Evolutionary conservation across 2,888 invertebrate species (phyloP).

Genomic region (Coelinius sp.): DNA sequence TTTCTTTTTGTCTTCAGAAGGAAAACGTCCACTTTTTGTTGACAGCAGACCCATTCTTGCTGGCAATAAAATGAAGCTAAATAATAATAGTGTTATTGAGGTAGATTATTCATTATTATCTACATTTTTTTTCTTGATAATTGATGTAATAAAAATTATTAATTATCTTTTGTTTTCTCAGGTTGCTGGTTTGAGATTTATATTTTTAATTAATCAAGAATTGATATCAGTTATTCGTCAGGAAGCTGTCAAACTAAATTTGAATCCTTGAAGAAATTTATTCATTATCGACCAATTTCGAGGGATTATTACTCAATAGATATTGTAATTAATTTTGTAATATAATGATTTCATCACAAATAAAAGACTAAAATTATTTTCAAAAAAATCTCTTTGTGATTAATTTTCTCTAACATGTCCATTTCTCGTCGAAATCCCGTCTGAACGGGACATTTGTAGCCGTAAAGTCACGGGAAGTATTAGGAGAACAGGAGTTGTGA

Average conservation of each 20-base stretch:
- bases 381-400: too few species aligned
- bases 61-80: slow-evolving; percentile 90
- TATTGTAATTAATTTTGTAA: not conserved
- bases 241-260: slow-evolving; percentile 87
- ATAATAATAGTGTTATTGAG: slow-evolving; percentile 96
- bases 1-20: slow-evolving; percentile 95
- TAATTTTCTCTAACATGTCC: too few species aligned
- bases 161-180: slow-evolving; percentile 67
- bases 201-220: slow-evolving; percentile 94
- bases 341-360: not conserved
- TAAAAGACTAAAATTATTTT: not conserved
- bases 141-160: not conserved
- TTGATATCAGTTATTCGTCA: slow-evolving; percentile 90
- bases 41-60: slow-evolving; percentile 92
- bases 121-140: not conserved
- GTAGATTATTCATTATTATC: slow-evolving; percentile 70
- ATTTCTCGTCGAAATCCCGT: not conserved
- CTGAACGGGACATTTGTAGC: not conserved
- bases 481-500: not conserved
- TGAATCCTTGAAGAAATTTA: slow-evolving; percentile 63
- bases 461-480: not conserved
- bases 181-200: slow-evolving; percentile 92
- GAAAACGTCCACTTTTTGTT: slow-evolving; percentile 93
- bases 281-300: not conserved
- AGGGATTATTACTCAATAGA: not conserved